A percentile compares a stretch with the other conserved stretches of the same genome.
Conservation (phyloP, 2,113 vertebrate species). For the Dromiciops gliroides region DNA sequence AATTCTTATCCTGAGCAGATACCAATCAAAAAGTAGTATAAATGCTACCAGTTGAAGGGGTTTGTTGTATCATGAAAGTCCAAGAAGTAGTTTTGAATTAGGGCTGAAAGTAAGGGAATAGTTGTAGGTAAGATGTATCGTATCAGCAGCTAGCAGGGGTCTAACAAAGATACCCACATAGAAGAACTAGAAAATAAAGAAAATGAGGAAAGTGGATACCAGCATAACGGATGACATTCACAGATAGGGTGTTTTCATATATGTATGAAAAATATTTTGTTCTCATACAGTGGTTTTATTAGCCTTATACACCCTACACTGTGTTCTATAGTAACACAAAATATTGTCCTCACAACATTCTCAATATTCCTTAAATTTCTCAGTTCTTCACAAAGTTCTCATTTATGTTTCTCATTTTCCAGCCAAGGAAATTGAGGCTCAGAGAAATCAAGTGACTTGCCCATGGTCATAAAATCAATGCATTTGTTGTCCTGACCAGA, state of each 20-base stretch:
- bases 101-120: not conserved
- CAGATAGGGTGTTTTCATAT: not conserved
- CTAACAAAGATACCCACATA: not conserved
- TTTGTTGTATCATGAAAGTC: not conserved
- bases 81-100: not conserved
- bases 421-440: not conserved
- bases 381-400: not conserved
- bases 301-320: too few species aligned
- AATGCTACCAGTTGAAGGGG: not conserved
- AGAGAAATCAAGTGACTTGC: not conserved
- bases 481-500: not conserved
- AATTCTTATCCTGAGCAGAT: not conserved
- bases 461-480: not conserved
- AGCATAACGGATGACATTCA: not conserved
- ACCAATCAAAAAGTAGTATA: not conserved
- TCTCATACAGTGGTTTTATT: not conserved
- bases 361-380: not conserved
- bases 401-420: not conserved
- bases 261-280: not conserved
- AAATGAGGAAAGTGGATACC: not conserved
- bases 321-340: too few species aligned
- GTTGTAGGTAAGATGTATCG: not conserved
- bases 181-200: not conserved
- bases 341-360: not conserved
- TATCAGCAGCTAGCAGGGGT: not conserved